A percentile compares a stretch with the other conserved stretches of the same genome.
Conservation (phyloP, 23 tunicate genomes). For the Trididemnum miniatum region DNA sequence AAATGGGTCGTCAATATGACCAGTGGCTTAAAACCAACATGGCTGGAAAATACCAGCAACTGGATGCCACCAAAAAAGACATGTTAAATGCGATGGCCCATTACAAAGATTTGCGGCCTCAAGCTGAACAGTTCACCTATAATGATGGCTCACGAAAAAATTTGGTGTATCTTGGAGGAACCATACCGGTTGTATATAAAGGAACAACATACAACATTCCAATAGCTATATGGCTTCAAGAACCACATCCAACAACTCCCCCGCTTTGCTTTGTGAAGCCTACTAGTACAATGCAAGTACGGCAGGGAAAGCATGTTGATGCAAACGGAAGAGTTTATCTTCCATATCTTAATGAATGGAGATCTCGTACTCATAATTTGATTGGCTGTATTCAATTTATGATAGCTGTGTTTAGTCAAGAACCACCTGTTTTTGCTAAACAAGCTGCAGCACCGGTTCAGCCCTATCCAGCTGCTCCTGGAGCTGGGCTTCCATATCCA, state of each 20-base stretch:
- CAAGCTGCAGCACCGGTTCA: slow-evolving; percentile 53
- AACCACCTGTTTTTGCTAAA: slow-evolving; percentile 83
- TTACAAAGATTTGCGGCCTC: slow-evolving; percentile 77
- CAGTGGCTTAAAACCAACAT: slow-evolving; percentile 39
- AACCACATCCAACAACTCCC: slow-evolving; percentile 75
- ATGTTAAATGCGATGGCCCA: slow-evolving; percentile 38
- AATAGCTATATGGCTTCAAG: slow-evolving; percentile 81
- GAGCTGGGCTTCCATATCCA: slow-evolving; percentile 20
- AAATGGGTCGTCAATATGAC: slow-evolving; percentile 35
- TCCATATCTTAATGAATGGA: slow-evolving; percentile 96
- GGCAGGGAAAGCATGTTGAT: slow-evolving; percentile 97
- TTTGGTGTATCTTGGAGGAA: slow-evolving; percentile 64
- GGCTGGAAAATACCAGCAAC: slow-evolving; percentile 58
- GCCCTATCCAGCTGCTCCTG: slow-evolving; percentile 29
- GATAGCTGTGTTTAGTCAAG: slow-evolving; percentile 71
- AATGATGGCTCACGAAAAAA: slow-evolving; percentile 76
- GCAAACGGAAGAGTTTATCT: slow-evolving; percentile 87
- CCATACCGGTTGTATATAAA: slow-evolving; percentile 88
- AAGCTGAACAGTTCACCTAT: slow-evolving; percentile 63
- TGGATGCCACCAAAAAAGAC: slow-evolving; percentile 55
- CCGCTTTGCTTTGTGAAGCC: slow-evolving; percentile 95
- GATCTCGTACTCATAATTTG: slow-evolving; percentile 49
- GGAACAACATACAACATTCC: slow-evolving; percentile 91
- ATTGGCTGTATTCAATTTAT: slow-evolving; percentile 73
- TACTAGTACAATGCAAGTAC: slow-evolving; percentile 89